Evolutionary conservation across 92 coral and sea anemone species (phyloP), one percentile per base, ranked within the genome.

Genomic region (Paramuricea clavata): DNA sequence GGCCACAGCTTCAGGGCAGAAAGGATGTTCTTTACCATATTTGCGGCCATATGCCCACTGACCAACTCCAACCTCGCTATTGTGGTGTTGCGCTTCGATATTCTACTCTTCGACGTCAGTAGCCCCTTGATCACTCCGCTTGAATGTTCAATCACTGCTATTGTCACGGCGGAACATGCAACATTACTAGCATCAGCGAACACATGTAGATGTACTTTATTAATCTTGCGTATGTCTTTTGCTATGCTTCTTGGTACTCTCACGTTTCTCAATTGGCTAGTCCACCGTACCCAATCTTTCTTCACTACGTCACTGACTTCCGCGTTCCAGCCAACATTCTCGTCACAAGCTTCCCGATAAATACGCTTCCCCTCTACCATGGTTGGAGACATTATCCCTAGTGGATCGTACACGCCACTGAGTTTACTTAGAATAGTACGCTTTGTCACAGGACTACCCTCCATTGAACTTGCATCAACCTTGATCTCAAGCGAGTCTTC

Each of bases 151-250:
- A 30, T 70, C 43, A 85, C 85, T 64, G 89, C 70, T 50, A 89
- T 25, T 41, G 86, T 56, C 42, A 50, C 86, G 4, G 83, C 86
- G 0, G 73, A 81, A 10, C 85, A 62, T 36, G 85, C 85, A 5
- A 32, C 16, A 49, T 59, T 42, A 52, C 90, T 86, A 17, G 91
- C 84, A 50, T 71, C 83, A 17, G 82, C 91, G 76, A 88, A 82
- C 57, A 73, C 17, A 17, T 82, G 91, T 3, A 82, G 27, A 41
- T 88, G 91, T 5, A 64, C 83, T 19, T 41, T 39, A 19, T 74
- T 12, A 9, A 68, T 10, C 49, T 76, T 47, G 2, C 75, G 39
- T 22, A 69, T 82, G 47, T 75, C 52, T 41, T 49, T 87, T 21
- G 69, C 62, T 17, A 87, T 49, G 81, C 76, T 87, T 27, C 91